Evolutionary conservation across 2,113 vertebrate species (phyloP).

Genomic region (Sinocyclocheilus grahami): DNA sequence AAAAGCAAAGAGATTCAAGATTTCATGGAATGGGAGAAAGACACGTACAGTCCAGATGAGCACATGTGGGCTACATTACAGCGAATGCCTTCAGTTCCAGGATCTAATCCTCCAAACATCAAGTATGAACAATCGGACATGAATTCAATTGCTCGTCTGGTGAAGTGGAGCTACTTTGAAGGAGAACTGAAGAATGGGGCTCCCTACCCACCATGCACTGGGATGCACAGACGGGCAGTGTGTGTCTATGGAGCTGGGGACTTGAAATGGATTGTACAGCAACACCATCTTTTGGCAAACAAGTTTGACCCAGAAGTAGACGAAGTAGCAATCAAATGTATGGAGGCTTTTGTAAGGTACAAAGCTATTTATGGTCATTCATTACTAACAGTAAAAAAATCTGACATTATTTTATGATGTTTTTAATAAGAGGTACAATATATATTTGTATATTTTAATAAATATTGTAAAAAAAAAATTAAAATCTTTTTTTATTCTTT

Average conservation of each 20-base stretch:
- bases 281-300: constrained; percentile 88
- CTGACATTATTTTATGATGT: background rate
- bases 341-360: constrained; percentile 81
- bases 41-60: constrained; percentile 92
- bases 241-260: constrained; percentile 89
- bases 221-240: constrained; percentile 73
- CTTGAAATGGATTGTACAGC: constrained; percentile 81
- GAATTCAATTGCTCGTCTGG: constrained; percentile 80
- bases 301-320: constrained; percentile 89
- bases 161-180: constrained; percentile 82
- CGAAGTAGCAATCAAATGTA: constrained; percentile 79
- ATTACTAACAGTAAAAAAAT: background rate
- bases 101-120: constrained; percentile 68
- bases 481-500: too few species aligned
- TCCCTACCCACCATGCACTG: constrained; percentile 82
- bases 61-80: constrained; percentile 91
- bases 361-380: constrained; percentile 70
- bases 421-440: background rate
- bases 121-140: constrained; percentile 87
- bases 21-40: constrained; percentile 86
- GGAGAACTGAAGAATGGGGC: constrained; percentile 80
- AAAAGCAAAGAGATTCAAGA: constrained; percentile 60
- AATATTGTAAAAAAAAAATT: too few species aligned
- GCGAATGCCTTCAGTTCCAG: constrained; percentile 81
- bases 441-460: background rate